Base-by-base conservation (phyloP, 2,797 vertebrate species). In the Loriculus beryllinus region DNA sequence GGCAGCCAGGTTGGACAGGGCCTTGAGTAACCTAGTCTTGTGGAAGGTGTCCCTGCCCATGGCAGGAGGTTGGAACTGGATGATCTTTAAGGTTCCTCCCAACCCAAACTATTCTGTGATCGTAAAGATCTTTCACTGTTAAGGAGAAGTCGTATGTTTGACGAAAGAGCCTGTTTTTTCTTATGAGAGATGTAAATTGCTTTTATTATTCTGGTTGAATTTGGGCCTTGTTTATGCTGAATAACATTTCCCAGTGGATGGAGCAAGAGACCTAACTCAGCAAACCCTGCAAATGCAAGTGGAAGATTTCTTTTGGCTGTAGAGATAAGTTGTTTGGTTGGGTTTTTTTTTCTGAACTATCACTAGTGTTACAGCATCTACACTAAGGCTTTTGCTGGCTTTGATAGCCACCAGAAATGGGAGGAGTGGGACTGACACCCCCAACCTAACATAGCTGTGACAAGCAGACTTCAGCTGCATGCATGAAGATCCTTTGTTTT, bases 341-440 rank as follows among this genome's bases (percentile, higher is more conserved):
- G 19, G 1, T 23, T 49, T 88, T 7, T 40, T 49, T 68, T 35
- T 62, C 48, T 86, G 72, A 86, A 40, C 62, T 94, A 81, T 89
- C 76, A 43, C 37, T 80, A 6, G 33, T 75, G 25, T 81, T 78
- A 37, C 85, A 93, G 79, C 65, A 64, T 64, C 69, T 57, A 4
- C 19, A 7, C 33, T 23, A 9, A 57, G 76, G 49, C 45, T 86
- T 85, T 88, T 93, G 62, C 72, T 83, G 69, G 60, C 65, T n/a
- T 42, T 78, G 79, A 92, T 91, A 94, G 57, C n/a, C 52, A 56
- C 52, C 57, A 91, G 69, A 91, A 91, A 40, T 83, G 69, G 69
- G 72, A 96, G 82, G 85, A 88, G 80, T 42, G 42, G 23, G 42
- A 12, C 76, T 89, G 64, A 75, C 25, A 68, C 2, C 10, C 7